Evolutionary conservation across 2,113 vertebrate genomes (phyloP).

Genomic region (Corynorhinus townsendii): DNA sequence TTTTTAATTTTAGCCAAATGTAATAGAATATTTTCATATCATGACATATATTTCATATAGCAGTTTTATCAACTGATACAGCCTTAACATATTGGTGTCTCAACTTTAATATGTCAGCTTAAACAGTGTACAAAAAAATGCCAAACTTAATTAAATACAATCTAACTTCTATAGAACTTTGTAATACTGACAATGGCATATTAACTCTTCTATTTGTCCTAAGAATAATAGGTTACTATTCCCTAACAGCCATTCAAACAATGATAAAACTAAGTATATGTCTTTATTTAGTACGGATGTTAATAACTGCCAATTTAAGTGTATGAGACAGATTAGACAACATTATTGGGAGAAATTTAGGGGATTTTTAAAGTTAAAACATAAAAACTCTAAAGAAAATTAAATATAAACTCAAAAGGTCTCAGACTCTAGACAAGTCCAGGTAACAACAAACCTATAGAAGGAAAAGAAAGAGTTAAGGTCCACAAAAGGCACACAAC

Average conservation of each 20-base stretch:
- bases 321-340: background rate
- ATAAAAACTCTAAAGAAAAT: background rate
- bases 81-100: background rate
- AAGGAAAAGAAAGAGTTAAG: background rate
- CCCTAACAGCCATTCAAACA: background rate
- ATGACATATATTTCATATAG: conserved; percentile 8
- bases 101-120: background rate
- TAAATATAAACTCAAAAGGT: background rate
- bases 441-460: background rate
- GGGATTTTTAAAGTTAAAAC: conserved; percentile 9
- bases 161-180: background rate
- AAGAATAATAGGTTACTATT: background rate
- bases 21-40: background rate
- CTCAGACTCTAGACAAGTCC: background rate
- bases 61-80: background rate
- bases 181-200: background rate
- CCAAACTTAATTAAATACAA: background rate
- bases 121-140: background rate
- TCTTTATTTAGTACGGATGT: background rate
- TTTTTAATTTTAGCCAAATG: background rate
- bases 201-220: background rate
- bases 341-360: background rate
- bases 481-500: background rate
- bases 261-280: background rate
- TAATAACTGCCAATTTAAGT: background rate